Conservation (phyloP, 2,797 vertebrate genomes). For the Schizopygopsis pylzovi region DNA sequence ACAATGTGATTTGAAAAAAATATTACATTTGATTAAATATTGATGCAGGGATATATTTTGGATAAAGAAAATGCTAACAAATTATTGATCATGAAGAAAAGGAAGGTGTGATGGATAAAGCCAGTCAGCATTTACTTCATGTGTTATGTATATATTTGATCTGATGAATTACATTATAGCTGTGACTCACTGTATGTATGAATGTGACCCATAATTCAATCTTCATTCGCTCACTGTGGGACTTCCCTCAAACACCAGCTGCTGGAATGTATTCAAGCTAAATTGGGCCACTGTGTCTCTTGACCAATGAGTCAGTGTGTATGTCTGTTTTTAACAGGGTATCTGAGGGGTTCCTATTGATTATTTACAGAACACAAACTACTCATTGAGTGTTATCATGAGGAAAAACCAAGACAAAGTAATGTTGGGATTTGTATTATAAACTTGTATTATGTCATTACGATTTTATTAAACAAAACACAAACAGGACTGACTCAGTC, state of each 20-base stretch:
- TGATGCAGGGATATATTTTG: background rate
- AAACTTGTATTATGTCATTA: background rate
- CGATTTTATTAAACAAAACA: background rate
- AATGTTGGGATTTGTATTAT: background rate
- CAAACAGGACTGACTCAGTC: background rate
- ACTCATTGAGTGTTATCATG: background rate
- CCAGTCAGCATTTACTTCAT: background rate
- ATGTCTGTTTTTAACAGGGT: slow-evolving; percentile 17
- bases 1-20: background rate
- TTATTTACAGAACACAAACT: background rate
- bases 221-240: slow-evolving; percentile 31
- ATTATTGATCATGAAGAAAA: background rate
- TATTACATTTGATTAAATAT: background rate
- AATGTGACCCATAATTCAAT: slow-evolving; percentile 53
- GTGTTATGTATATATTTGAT: slow-evolving; percentile 4
- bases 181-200: slow-evolving; percentile 5
- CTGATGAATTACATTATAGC: background rate
- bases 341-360: slow-evolving; percentile 8
- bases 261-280: slow-evolving; percentile 46
- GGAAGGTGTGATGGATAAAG: background rate
- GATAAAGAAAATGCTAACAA: background rate
- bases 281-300: slow-evolving; percentile 56
- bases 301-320: slow-evolving; percentile 31
- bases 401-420: background rate
- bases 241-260: slow-evolving; percentile 27